Evolutionary conservation across 2,113 vertebrate genomes (phyloP), one percentile per base, ranked within the genome.

Genomic region (Anser brachyrhynchus): DNA sequence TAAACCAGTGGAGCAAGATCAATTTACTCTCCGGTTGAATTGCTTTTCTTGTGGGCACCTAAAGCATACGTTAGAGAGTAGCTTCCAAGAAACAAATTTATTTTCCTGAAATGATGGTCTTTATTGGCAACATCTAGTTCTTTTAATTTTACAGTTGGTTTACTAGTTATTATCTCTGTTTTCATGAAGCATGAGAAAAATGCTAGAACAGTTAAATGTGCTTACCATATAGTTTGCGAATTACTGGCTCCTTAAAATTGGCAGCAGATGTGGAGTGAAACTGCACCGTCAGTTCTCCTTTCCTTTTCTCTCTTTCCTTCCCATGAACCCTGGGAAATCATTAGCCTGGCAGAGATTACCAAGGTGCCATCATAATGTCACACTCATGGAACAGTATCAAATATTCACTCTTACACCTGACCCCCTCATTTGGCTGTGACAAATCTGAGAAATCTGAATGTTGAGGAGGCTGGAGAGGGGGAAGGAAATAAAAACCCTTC

Each of bases 121-220:
- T 98, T 98, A 98, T 98, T 98, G 98, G 97, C 97, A 98, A 98
- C 98, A 98, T 98, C 97, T 97, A 98, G 97, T 98, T 97, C 98
- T 98, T 98, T 98, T 98, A 98, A 98, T 98, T 98, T 98, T 98
- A 98, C 98, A 98, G 98, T 98, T 98, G 98, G 96, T 98, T 98
- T 98, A 98, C 98, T 98, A 97, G 98, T 98, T 98, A 98, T 98
- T 98, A 98, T 98, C 98, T 98, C 97, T 98, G 96, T 98, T 98
- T 98, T 98, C 97, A 97, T 96, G 97, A 97, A 97, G 97, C 97
- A 98, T 98, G 97, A 97, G 97, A 97, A 98, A 98, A 98, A 98
- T 96, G 86, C 94, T 97, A 96, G 96, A 97, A 97, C 93, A 97
- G 96, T 98, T 98, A 96, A 97, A 97, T 97, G 97, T 97, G 97